These are phyloP conservation scores for Colletes latitarsis DNA, from an alignment of 1,140 invertebrate species.

Conservation along the genomic window DNA sequence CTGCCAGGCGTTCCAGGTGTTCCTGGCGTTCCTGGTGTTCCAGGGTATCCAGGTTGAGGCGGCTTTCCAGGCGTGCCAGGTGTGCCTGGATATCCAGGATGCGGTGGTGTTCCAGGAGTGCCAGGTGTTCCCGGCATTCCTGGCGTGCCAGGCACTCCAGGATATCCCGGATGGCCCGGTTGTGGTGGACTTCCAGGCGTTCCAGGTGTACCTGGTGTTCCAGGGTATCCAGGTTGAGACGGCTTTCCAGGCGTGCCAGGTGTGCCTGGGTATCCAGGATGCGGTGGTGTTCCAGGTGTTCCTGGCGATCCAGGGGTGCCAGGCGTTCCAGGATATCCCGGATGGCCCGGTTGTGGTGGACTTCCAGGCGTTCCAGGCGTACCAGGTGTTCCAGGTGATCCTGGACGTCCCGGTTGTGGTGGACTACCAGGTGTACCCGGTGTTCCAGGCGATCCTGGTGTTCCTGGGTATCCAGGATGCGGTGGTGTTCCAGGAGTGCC, in stretches of 20 bases:
- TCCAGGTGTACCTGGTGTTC: not conserved
- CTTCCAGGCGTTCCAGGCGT: no score
- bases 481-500: conserved; percentile 50
- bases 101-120: not conserved
- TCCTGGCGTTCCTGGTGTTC: not conserved
- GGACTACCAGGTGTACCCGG: conserved; percentile 47
- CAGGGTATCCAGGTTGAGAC: conserved; percentile 30
- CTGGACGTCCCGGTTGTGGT: conserved; percentile 50
- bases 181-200: not conserved
- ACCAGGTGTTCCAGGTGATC: conserved; percentile 57
- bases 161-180: conserved; percentile 44
- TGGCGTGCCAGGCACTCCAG: not conserved
- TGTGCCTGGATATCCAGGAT: not conserved
- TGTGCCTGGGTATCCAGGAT: no score
- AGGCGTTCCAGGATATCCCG: no score
- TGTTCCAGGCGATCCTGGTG: conserved; percentile 60
- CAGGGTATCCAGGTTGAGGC: conserved; percentile 45
- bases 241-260: conserved; percentile 31
- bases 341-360: no score
- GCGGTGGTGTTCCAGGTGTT: no score
- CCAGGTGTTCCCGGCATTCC: not conserved
- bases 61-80: not conserved
- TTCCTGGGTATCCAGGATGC: conserved; percentile 68
- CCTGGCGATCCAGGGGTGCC: no score
- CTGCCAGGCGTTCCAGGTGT: not conserved